A percentile compares a stretch with the other conserved stretches of the same genome.
phyloP scores from a whole-genome alignment of 2,113 vertebrate species.

The Sisor rabdophorus region DNA sequence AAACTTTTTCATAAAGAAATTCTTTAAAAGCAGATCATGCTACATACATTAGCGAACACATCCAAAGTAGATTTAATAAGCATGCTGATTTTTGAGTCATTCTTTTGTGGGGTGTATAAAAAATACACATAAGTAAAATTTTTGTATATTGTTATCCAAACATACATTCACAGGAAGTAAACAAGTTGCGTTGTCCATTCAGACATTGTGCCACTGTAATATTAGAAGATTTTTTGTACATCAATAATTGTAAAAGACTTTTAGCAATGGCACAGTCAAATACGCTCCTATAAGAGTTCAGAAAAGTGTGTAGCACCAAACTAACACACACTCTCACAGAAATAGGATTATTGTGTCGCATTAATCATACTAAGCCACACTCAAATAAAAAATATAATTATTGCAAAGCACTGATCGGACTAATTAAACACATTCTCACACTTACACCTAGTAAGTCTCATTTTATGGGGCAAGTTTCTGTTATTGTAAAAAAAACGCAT shows the following conservation, averaged over 20 bases:
- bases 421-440: not conserved
- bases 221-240: too few species aligned
- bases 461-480: constrained; percentile 9
- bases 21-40: not conserved
- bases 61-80: not conserved
- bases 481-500: constrained; percentile 49
- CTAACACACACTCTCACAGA: not conserved
- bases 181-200: too few species aligned
- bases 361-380: not conserved
- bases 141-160: too few species aligned
- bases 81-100: too few species aligned
- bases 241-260: too few species aligned
- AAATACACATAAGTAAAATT: too few species aligned
- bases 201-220: too few species aligned
- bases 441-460: not conserved
- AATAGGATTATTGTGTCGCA: not conserved
- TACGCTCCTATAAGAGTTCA: not conserved
- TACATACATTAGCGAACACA: not conserved
- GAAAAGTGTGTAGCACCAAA: not conserved
- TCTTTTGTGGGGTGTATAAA: not conserved
- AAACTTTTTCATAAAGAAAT: not conserved
- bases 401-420: not conserved
- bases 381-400: not conserved
- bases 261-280: too few species aligned
- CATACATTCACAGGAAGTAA: too few species aligned